Base-by-base conservation (phyloP, 2,113 vertebrate species). In the Tor tambroides region DNA sequence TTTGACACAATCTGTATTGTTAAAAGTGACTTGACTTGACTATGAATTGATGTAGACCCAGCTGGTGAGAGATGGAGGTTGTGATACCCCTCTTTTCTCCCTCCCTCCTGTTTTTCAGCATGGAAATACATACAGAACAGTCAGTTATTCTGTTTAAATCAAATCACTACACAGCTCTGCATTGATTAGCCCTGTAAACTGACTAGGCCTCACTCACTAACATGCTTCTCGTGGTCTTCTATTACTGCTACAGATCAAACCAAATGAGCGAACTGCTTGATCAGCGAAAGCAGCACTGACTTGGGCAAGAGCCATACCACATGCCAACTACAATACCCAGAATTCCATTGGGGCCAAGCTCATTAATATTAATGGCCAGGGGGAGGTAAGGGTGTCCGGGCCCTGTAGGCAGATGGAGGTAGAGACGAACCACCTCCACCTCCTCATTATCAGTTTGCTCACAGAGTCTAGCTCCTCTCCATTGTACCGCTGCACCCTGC, bases 241-340 rank as follows among this genome's bases (percentile, higher is more conserved):
- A 82, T 89, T 82, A 80, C 67, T 67, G 54, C 56, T 87, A 32
- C 65, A 85, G 83, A 84, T 87, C 87, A 85, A 89, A 87, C 67
- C 26, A 59, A n/a, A 49, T 80, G 38, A 80, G 77, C 78, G 5
- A 65, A 26, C n/a, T 74, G 81, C 72, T 63, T 72, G 28, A 28
- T 59, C 51, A 84, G 87, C 63, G 77, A 84, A 67, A 56, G 14
- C 35, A 78, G 38, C 17, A n/a, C 43, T 2, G 17, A 14, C 72
- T 76, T 87, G 84, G 80, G 41, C 23, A 56, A 12, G 54, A 59
- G 35, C 10, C 80, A 74, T 65, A 35, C 12, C 12, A 8, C 61
- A 63, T 0, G 30, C 9, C 19, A 81, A 87, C 85, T 75, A 72
- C 84, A 81, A 69, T 85, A 86, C 87, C 87, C 80, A 86, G 80